Base-by-base conservation (phyloP, 2,888 invertebrate genomes). In the Silvanus unidentatus region DNA sequence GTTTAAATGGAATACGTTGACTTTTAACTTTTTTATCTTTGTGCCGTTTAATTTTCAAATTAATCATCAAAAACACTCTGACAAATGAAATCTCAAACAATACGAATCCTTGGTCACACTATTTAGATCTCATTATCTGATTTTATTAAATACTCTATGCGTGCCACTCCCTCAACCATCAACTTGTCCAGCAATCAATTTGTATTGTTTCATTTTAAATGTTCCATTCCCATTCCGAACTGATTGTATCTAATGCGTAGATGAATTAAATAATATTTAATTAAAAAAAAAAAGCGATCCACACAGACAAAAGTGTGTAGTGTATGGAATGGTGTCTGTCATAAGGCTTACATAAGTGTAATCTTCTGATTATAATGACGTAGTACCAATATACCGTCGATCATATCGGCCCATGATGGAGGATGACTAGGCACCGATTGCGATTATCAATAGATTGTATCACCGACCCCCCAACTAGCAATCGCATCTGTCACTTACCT, bases 391-490 rank as follows among this genome's bases (percentile, higher is more conserved):
- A n/a, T n/a, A 8, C 22, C 41, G 46, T 40, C 42, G 44, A 49
- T 49, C 43, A 30, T 40, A 30, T 28, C 40, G 29, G n/a, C 27
- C 28, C 28, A 15, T 22, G 40, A 32, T 45, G 29, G 43, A 51
- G 48, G 57, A 61, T 63, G 63, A 63, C 63, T 62, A 53, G 56
- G 59, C 63, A 63, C 42, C 48, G 58, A 59, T 59, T 56, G 62
- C 59, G 62, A 62, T 62, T 60, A 60, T 57, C 55, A 57, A 54
- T 49, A 53, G 65, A 65, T 65, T 55, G 56, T 65, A 66, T 68
- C 68, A 48, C 48, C 62, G 70, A 63, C 68, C 71, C 69, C 69
- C 71, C 70, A 70, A 64, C 64, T 66, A 60, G 69, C 58, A 54
- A 56, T 58, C 59, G 61, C 61, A 61, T 60, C 66, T 68, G 68